Evolutionary conservation across 2,113 vertebrate species (phyloP), one percentile per base, ranked within the genome.

Genomic region (Lepus timidus): DNA sequence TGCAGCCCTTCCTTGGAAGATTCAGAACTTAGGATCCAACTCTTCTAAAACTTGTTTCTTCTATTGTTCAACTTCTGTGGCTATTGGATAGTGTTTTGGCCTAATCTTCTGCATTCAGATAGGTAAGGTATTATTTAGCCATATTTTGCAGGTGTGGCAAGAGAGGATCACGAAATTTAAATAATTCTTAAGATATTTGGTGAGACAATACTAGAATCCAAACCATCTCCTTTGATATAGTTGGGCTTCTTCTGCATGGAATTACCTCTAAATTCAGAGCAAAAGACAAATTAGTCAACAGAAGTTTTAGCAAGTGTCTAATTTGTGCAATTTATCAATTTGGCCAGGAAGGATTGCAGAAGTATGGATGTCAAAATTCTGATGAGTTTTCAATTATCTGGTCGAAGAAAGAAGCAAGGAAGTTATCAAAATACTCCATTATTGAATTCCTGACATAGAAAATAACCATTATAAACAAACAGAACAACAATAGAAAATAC

Each of bases 331-430:
- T 23, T 74, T 8, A 36, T 3, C 16, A 36, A 5, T 4, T 16
- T 16, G 80, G 6, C 5, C 25, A 65, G 25, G 23, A 75, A 13
- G 58, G 9, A 52, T 9, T 23, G 13, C 9, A 55, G 76, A 39
- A 10, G n/a, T 62, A 70, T 62, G 31, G 55, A 58, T 51, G 9
- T 19, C 31, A 3, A 70, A 58, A 81, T 73, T 86, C 67, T 55
- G 39, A 89, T 87, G 68, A 23, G 12, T 62, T 74, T 39, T 8
- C 6, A 75, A 74, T 91, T 70, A 84, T 68, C n/a, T n/a, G 19
- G 29, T 73, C 86, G 83, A 93, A 85, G 67, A 70, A 75, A 78
- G 51, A 85, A 52, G 20, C 29, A 74, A 88, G 52, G 70, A 88
- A 71, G 62, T 36, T 73, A 82, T 87, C 17, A 90, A 85, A 65